Evolutionary conservation across 2,888 invertebrate genomes (phyloP).

Genomic region (Oscheius sp.): DNA sequence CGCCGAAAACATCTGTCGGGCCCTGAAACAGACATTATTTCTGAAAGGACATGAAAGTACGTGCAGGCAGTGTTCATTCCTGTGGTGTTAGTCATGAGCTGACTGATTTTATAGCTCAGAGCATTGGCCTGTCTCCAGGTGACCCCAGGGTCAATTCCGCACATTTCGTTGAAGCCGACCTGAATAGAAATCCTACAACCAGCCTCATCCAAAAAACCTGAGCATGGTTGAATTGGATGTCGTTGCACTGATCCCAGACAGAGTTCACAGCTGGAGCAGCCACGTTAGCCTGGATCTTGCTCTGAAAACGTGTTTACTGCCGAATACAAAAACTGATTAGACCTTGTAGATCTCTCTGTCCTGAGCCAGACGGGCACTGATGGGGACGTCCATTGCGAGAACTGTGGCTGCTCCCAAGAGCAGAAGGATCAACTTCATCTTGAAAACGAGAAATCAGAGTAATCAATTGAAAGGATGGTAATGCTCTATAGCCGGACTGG

Average conservation of each 20-base stretch:
- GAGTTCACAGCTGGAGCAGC: constrained; percentile 12
- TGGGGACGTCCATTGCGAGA: too few relatives aligned
- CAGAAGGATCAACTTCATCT: neutral
- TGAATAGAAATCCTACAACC: neutral
- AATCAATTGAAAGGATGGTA: constrained; percentile 1
- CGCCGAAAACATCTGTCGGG: constrained; percentile 50
- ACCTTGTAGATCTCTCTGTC: neutral
- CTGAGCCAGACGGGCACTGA: neutral
- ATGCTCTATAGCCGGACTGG: constrained; percentile 21
- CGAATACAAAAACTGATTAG: neutral
- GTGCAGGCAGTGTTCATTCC: constrained; percentile 22
- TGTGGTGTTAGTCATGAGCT: constrained; percentile 42
- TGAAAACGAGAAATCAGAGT: neutral
- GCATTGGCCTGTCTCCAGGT: constrained; percentile 33
- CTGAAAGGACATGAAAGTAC: neutral
- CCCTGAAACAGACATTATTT: constrained; percentile 28
- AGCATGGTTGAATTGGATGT: constrained; percentile 6
- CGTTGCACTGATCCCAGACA: neutral
- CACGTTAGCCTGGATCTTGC: neutral
- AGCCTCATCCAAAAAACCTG: neutral
- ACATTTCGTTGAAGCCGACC: constrained; percentile 7
- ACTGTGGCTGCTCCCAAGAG: neutral
- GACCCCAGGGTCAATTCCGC: neutral
- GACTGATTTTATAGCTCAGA: constrained; percentile 10
- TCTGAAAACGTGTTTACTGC: too few relatives aligned